Conservation (phyloP, 2,797 vertebrate genomes). For the Oreortyx pictus region DNA sequence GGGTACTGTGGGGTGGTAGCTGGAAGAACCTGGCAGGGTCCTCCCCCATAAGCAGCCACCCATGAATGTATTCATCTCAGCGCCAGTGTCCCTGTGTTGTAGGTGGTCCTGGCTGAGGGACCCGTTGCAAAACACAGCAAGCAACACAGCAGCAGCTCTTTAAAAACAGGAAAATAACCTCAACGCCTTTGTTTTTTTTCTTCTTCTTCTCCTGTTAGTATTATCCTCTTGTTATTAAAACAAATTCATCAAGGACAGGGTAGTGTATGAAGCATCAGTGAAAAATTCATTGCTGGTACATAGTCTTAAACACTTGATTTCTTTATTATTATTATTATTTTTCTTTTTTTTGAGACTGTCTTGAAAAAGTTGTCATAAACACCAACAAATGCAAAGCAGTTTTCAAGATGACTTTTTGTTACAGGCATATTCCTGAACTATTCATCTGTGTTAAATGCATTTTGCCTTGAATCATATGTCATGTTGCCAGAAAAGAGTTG, state of each 20-base stretch:
- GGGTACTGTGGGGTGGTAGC: not conserved
- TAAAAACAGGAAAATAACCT: not conserved
- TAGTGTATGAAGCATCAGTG: not conserved
- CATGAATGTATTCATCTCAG: accelerated
- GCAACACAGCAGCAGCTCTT: not conserved
- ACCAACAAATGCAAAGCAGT: constrained; percentile 81
- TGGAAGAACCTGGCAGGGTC: accelerated
- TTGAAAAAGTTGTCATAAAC: constrained; percentile 82
- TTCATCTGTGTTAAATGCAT: constrained; percentile 86
- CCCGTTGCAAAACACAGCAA: not conserved
- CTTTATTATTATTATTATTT: not conserved
- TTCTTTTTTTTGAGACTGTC: constrained; percentile 3
- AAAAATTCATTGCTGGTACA: constrained; percentile 28
- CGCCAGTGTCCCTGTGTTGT: accelerated
- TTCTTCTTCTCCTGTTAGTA: not conserved
- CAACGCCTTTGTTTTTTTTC: not conserved
- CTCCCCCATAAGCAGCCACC: accelerated
- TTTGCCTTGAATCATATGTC: constrained; percentile 86
- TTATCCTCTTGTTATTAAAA: constrained; percentile 35
- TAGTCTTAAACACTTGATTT: constrained; percentile 34
- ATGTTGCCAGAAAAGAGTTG: constrained; percentile 84
- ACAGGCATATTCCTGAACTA: constrained; percentile 82
- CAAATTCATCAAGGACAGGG: not conserved
- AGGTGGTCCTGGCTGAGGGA: not conserved
- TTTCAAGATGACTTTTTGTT: constrained; percentile 82